Base-by-base conservation (phyloP, 2,888 invertebrate species). In the Caenorhabditis sp. region DNA sequence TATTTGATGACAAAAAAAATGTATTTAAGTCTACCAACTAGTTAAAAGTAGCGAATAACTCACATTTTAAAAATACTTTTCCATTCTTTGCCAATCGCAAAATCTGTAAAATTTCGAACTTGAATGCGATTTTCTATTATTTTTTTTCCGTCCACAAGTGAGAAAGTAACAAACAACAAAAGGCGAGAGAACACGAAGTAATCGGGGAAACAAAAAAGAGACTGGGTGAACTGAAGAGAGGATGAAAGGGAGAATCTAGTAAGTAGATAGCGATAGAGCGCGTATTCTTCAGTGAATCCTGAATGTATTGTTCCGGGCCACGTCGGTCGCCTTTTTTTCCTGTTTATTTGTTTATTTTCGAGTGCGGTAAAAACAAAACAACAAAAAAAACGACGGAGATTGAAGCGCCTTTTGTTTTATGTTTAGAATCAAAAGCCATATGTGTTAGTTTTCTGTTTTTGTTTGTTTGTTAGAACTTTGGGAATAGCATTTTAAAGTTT, bases 1-100 rank as follows among this genome's bases (percentile, higher is more conserved):
- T 70, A 70, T 70, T 70, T 65, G 65, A 70, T 58, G 49, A 57
- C 57, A 24, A 49, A 51, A 58, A 58, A 31, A 10, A 31, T n/a
- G 37, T 51, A 67, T 43, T 43, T 43, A 12, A 17, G 43, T 43
- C 5, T 43, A 43, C 17, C 14, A 31, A 17, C 43, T 43, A 43
- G 12, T 43, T 43, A 17, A 17, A 43, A 17, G 43, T 10, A 58
- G 51, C n/a, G 62, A 67, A 67, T 58, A 62, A 43, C 43, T 43
- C 14, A 43, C 43, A 43, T 43, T 43, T 43, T 43, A 31, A 31
- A 31, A 31, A 31, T 31, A 31, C 4, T 10, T 31, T 31, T 10
- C 10, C 31, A 31, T 31, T 4, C 31, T 31, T 31, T 31, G 4
- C 31, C 31, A 31, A 31, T 31, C 31, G 31, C 10, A 31, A 6